Evolutionary conservation across 1,140 invertebrate species (phyloP), one percentile per base, ranked within the genome.

Genomic region (Papilio helenus): DNA sequence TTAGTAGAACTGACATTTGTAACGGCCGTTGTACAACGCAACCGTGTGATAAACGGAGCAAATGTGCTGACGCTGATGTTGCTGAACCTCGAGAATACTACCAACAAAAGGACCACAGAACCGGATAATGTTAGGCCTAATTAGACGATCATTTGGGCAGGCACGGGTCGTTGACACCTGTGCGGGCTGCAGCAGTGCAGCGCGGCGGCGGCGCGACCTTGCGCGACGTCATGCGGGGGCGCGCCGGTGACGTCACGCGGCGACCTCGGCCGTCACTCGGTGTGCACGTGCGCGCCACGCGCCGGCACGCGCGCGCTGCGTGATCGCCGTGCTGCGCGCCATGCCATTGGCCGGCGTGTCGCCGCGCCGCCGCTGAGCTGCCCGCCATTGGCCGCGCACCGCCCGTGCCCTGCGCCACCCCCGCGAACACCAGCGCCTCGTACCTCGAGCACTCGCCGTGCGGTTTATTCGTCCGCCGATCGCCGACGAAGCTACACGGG

Each of bases 201-300:
- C 76, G 89, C 84, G 82, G 79, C 85, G 80, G 68, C 74, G 84
- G 82, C 80, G 87, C 88, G 90, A 91, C 91, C 91, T 93, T 94
- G 92, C 82, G 84, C 83, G 85, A 93, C 89, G 90, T 89, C 91
- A 91, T 81, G 90, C 89, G 93, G 91, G 91, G 92, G 91, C 89
- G 89, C 91, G 91, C 90, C 90, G 91, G 83, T 92, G 92, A 90
- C 89, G 92, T 95, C 95, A 95, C 95, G 92, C 95, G 88, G 94
- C 90, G 91, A 91, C 93, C 90, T 91, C 90, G 90, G 84, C 92
- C 94, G 90, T 89, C 95, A 95, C 92, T 92, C 94, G 85, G 79
- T 83, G 91, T 90, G 90, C 95, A 96, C 95, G 95, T 95, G 95
- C 95, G 95, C 89, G 93, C 68, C 95, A 95, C 95, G 95, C 95